A percentile compares a stretch with the other conserved stretches of the same genome.
phyloP scores from a whole-genome alignment of 2,888 invertebrate species.

The Helicoverpa assulta region DNA sequence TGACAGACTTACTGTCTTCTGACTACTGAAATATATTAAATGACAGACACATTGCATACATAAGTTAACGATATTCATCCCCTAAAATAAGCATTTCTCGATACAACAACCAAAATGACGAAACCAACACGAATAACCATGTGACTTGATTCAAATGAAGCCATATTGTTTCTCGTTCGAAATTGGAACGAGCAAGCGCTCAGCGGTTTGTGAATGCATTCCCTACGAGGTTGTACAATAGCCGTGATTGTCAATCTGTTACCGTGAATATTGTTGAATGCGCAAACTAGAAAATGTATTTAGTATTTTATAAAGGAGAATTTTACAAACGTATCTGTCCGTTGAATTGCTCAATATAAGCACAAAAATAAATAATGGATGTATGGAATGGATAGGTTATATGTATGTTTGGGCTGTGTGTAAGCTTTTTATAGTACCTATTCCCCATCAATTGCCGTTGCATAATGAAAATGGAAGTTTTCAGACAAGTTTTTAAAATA shows the following conservation, averaged over 20 bases:
- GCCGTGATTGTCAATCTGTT: slow-evolving; percentile 20
- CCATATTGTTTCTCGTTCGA: slow-evolving; percentile 30
- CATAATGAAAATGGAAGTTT: too few relatives aligned
- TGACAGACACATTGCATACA: too few relatives aligned
- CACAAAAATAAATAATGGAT: too few relatives aligned
- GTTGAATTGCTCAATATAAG: too few relatives aligned
- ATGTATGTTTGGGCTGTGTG: too few relatives aligned
- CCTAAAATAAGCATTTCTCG: background rate
- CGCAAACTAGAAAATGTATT: background rate
- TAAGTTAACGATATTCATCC: background rate
- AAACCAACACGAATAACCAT: background rate
- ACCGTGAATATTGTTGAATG: slow-evolving; percentile 1
- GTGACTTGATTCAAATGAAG: slow-evolving; percentile 32
- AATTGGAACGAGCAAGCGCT: slow-evolving; percentile 19
- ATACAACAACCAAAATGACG: background rate
- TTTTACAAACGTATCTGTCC: too few relatives aligned
- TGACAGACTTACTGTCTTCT: too few relatives aligned
- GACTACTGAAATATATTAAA: too few relatives aligned
- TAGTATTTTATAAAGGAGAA: background rate
- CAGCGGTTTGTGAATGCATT: slow-evolving; percentile 15
- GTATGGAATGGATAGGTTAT: too few relatives aligned
- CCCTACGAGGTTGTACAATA: background rate
- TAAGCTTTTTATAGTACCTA: too few relatives aligned
- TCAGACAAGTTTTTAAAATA: too few relatives aligned
- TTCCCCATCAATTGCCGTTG: too few relatives aligned